These are phyloP conservation scores for Pseudococcus longispinus DNA, from an alignment of 2,888 invertebrate species.

Conservation along the genomic window DNA sequence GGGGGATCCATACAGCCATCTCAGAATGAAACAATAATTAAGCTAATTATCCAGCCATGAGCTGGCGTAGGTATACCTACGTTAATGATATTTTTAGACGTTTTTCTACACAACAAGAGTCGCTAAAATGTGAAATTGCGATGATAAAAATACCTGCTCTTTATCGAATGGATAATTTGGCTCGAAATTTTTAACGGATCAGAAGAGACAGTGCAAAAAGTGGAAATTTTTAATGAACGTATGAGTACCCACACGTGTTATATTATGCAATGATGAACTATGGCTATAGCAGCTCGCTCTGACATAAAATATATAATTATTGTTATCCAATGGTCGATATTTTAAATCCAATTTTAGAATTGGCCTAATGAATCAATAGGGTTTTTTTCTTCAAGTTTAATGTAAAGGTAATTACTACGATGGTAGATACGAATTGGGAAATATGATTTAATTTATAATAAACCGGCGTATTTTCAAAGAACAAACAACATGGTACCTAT, in stretches of 20 bases:
- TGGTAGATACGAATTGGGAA: neutral
- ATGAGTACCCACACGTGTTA: neutral
- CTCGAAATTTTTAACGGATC: constrained; percentile 13
- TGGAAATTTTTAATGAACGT: constrained; percentile 30
- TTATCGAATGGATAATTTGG: constrained; percentile 8
- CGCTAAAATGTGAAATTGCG: neutral
- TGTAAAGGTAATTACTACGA: neutral
- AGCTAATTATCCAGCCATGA: neutral
- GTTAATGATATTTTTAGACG: neutral
- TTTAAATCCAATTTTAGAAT: neutral
- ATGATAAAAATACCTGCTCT: neutral
- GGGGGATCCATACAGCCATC: neutral
- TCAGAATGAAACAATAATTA: neutral
- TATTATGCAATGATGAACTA: neutral
- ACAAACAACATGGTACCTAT: neutral
- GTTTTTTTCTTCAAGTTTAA: neutral
- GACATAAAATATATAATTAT: too few relatives aligned
- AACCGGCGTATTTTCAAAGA: neutral
- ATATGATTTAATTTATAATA: neutral
- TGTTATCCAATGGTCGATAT: neutral
- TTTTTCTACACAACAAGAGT: neutral
- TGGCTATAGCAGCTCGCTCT: too few relatives aligned
- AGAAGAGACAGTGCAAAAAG: neutral
- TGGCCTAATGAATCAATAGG: neutral
- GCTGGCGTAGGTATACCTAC: neutral